Conservation (phyloP, 2,113 vertebrate species). For the Crotalus tigris region DNA sequence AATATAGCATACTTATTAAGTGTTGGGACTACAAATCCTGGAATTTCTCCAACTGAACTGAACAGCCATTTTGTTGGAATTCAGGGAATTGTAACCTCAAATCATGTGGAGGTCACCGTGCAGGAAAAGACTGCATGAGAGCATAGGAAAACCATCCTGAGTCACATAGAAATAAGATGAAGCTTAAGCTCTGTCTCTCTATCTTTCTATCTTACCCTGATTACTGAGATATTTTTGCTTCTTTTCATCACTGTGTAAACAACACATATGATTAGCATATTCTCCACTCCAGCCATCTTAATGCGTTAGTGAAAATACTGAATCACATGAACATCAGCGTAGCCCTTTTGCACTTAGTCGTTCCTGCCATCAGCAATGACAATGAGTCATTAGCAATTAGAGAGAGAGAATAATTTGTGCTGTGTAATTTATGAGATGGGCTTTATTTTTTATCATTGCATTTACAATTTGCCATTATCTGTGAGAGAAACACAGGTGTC, state of each 20-base stretch:
- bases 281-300: slow-evolving; percentile 39
- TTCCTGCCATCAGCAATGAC: slow-evolving; percentile 50
- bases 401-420: slow-evolving; percentile 45
- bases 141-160: background rate
- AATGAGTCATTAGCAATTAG: slow-evolving; percentile 57
- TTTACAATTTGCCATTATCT: slow-evolving; percentile 12
- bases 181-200: background rate
- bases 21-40: background rate
- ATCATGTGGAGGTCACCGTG: background rate
- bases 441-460: slow-evolving; percentile 38
- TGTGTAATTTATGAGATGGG: slow-evolving; percentile 51
- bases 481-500: slow-evolving; percentile 11
- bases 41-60: background rate
- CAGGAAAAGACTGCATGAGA: background rate
- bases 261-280: slow-evolving; percentile 45
- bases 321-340: slow-evolving; percentile 47
- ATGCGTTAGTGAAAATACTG: slow-evolving; percentile 64
- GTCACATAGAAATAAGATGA: background rate
- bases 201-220: background rate
- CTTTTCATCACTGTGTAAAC: slow-evolving; percentile 41
- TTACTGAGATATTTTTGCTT: background rate
- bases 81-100: background rate
- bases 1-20: too few species aligned
- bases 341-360: slow-evolving; percentile 44
- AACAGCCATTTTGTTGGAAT: background rate